Conservation (phyloP, 2,797 vertebrate species). For the Myiothlypis coronata region DNA sequence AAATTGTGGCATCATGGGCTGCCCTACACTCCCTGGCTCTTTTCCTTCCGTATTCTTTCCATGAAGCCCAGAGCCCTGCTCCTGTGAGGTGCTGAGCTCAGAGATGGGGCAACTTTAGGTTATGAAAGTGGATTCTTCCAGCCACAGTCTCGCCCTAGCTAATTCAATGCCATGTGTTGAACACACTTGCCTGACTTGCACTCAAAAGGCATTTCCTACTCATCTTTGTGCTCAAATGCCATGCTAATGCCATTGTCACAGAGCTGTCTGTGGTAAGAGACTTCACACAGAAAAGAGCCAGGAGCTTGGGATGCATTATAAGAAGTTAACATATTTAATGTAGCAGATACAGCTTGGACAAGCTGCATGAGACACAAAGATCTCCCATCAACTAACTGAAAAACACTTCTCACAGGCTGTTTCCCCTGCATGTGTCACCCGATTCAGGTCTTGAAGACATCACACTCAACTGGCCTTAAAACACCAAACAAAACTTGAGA, state of each 20-base stretch:
- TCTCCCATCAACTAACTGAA: background rate
- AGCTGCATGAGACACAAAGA: background rate
- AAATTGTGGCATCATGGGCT: background rate
- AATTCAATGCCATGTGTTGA: fast-evolving
- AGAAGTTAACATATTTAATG: background rate
- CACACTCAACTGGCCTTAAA: background rate
- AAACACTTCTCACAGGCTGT: background rate
- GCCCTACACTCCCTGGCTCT: background rate
- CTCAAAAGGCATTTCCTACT: background rate
- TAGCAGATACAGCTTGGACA: background rate
- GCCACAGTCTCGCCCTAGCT: background rate
- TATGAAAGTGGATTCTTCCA: background rate
- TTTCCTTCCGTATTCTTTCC: background rate
- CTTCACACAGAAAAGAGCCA: background rate
- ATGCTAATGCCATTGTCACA: background rate
- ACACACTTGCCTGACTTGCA: background rate
- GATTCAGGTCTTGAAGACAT: background rate
- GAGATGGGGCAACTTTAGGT: background rate
- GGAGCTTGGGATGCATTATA: background rate
- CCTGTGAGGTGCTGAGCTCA: background rate
- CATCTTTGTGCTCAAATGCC: background rate
- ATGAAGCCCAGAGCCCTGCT: background rate
- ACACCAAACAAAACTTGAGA: background rate
- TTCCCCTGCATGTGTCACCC: background rate
- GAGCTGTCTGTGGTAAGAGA: background rate